These are phyloP conservation scores for Spodoptera frugiperda DNA, from an alignment of 1,140 invertebrate species.

Conservation along the genomic window DNA sequence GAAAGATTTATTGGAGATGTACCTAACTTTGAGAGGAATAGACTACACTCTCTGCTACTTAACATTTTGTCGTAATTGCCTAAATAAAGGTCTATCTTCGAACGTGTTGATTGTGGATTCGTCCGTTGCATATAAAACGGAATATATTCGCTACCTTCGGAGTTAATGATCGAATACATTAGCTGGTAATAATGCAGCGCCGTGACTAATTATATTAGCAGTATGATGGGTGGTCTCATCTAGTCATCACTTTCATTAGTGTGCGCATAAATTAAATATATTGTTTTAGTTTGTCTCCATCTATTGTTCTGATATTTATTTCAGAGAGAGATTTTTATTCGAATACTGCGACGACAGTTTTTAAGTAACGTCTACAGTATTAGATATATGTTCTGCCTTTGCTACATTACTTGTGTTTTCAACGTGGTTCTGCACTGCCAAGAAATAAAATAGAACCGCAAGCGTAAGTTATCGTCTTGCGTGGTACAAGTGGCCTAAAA, in stretches of 20 bases:
- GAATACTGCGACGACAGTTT: too few relatives aligned
- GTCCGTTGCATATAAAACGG: constrained; percentile 2
- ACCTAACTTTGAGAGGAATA: neutral
- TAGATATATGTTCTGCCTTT: neutral
- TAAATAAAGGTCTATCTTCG: neutral
- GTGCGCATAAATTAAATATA: constrained; percentile 2
- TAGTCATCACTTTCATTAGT: constrained; percentile 23
- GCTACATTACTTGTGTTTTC: neutral
- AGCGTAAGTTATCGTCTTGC: constrained; percentile 46
- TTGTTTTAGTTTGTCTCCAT: neutral
- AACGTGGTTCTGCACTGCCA: constrained; percentile 18
- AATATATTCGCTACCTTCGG: constrained; percentile 37
- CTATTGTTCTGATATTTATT: neutral
- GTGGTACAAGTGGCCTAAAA: constrained; percentile 46
- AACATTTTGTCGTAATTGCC: constrained; percentile 3
- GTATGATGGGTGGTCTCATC: constrained; percentile 34
- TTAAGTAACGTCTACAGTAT: neutral
- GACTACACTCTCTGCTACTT: neutral
- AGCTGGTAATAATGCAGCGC: constrained; percentile 26
- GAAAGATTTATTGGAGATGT: neutral
- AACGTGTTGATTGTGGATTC: neutral
- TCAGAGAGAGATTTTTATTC: neutral
- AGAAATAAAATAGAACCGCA: constrained; percentile 26
- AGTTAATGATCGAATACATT: constrained; percentile 43
- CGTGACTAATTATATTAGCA: constrained; percentile 26